Evolutionary conservation across 2,888 invertebrate genomes (phyloP).

Genomic region (Corbicula japonica): DNA sequence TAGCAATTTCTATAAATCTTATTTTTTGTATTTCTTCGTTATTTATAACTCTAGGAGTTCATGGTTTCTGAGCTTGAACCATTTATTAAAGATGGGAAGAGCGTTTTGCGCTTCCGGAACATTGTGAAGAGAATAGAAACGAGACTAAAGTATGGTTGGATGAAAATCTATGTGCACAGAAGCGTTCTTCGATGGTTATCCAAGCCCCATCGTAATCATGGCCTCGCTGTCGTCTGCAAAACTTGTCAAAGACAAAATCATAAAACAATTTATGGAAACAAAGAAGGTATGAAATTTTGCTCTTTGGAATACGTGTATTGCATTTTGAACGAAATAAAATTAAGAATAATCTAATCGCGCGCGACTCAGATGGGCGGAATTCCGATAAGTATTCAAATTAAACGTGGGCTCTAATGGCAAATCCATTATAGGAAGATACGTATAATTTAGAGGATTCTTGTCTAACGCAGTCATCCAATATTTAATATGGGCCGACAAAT

Average conservation of each 20-base stretch:
- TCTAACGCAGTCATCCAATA: too few relatives aligned
- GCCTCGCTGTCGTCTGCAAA: constrained; percentile 75
- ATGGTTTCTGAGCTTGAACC: constrained; percentile 72
- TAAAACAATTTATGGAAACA: constrained; percentile 73
- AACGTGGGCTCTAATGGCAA: too few relatives aligned
- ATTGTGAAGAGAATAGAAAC: constrained; percentile 74
- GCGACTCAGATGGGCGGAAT: too few relatives aligned
- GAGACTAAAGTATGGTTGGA: constrained; percentile 75
- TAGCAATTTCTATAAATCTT: too few relatives aligned
- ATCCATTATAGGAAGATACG: too few relatives aligned
- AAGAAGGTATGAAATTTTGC: constrained; percentile 69
- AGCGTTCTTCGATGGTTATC: constrained; percentile 74
- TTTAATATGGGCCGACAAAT: too few relatives aligned
- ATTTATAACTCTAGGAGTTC: constrained; percentile 65
- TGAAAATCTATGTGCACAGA: constrained; percentile 75
- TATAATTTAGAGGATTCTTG: too few relatives aligned
- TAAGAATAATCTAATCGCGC: too few relatives aligned
- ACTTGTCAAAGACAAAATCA: constrained; percentile 73
- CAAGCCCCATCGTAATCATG: constrained; percentile 70
- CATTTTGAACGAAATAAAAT: too few relatives aligned
- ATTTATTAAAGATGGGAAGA: constrained; percentile 40
- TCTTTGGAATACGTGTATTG: too few relatives aligned
- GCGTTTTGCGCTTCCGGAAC: constrained; percentile 62
- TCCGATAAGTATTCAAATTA: too few relatives aligned
- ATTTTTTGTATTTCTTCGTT: too few relatives aligned